A percentile compares a stretch with the other conserved stretches of the same genome.
These are phyloP conservation scores for Caenorhabditis latens DNA, from an alignment of 1,140 invertebrate genomes.

Conservation along the genomic window DNA sequence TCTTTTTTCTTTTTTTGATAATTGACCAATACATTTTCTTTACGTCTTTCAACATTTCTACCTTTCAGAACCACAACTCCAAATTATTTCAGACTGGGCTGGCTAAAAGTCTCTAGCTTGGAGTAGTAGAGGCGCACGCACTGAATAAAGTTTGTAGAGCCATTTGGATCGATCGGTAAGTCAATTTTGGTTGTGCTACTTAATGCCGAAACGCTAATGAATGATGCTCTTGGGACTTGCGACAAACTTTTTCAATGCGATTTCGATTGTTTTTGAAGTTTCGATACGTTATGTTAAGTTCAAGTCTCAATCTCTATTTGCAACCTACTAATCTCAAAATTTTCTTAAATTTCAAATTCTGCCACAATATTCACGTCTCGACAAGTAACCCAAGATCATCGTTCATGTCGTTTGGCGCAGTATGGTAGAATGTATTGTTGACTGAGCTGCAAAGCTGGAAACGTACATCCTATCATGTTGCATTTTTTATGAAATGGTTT, in stretches of 20 bases:
- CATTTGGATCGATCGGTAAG: conserved; percentile 46
- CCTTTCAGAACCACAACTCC: background rate
- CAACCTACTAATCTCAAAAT: no score
- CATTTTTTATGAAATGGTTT: conserved; percentile 45
- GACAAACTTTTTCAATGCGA: background rate
- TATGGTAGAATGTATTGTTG: conserved; percentile 20
- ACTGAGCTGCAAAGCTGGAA: background rate
- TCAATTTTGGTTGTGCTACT: background rate
- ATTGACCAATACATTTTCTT: background rate
- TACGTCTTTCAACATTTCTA: no score
- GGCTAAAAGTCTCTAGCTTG: conserved; percentile 2
- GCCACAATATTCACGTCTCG: background rate
- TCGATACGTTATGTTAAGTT: no score
- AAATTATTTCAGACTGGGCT: background rate
- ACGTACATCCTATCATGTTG: conserved; percentile 44
- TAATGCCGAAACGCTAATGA: background rate
- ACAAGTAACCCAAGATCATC: background rate
- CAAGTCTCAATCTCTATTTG: background rate
- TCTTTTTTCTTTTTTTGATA: background rate
- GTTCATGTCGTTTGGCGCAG: conserved; percentile 15
- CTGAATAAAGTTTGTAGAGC: background rate
- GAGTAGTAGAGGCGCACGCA: background rate
- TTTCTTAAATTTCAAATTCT: no score
- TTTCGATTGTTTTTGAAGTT: no score
- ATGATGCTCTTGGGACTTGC: conserved; percentile 41